Percentiles rank a stretch among this genome's conserved stretches.
Conservation (phyloP, 2,113 vertebrate species). For the Ophthalmolycus amberensis region DNA sequence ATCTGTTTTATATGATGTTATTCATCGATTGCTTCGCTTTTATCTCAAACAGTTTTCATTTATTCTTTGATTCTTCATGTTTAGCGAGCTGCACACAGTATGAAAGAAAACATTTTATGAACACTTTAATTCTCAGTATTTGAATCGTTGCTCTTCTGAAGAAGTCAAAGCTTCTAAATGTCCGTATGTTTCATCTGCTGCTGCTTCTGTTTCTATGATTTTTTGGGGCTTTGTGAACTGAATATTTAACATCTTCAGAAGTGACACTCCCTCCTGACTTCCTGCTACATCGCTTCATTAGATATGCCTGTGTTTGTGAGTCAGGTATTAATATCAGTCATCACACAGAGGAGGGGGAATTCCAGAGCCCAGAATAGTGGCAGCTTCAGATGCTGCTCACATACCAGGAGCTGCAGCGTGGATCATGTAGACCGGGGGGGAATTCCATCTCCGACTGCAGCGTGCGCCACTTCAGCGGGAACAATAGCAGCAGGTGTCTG, state of each 20-base stretch:
- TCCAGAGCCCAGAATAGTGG: constrained; percentile 82
- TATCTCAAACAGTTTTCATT: background rate
- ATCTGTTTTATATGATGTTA: background rate
- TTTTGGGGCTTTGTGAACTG: background rate
- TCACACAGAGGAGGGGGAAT: constrained; percentile 81
- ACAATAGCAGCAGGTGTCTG: constrained; percentile 82
- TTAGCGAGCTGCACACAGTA: too few relatives aligned
- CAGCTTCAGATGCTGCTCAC: constrained; percentile 81
- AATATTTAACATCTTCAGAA: background rate
- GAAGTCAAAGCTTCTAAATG: background rate
- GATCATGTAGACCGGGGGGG: constrained; percentile 80
- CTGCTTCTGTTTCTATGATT: background rate
- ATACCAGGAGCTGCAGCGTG: constrained; percentile 76
- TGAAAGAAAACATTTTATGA: background rate
- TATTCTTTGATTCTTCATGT: background rate
- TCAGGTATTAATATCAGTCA: constrained; percentile 82
- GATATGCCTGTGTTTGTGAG: constrained; percentile 78
- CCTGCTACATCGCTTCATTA: constrained; percentile 70
- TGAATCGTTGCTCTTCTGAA: background rate
- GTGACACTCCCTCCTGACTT: constrained; percentile 21
- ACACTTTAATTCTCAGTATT: background rate
- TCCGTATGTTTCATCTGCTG: background rate
- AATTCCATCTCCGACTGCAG: constrained; percentile 82
- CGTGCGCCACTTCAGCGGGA: constrained; percentile 79
- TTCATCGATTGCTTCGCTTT: background rate